Evolutionary conservation across 2,888 invertebrate genomes (phyloP), one percentile per base, ranked within the genome.

Genomic region (Lasioglossum marginatum): DNA sequence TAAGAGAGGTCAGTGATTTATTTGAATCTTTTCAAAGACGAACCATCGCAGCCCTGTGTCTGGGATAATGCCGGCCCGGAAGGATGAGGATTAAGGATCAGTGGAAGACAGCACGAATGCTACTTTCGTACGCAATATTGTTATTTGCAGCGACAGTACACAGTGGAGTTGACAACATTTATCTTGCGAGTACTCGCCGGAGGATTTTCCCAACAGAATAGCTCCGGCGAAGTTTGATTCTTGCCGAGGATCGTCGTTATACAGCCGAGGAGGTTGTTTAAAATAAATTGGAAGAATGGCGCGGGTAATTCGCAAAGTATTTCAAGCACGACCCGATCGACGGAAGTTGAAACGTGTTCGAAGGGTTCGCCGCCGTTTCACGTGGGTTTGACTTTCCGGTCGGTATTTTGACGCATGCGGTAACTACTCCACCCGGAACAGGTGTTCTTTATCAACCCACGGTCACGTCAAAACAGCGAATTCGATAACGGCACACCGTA

Each of bases 371-470:
- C 70, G 71, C 23, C 37, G 45, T 75, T 79, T 76, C 72, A n/a
- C 37, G 45, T 40, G 34, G 83, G 83, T 81, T 81, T 80, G 74
- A 83, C 79, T 83, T 88, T 89, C 82, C 90, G 88, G 90, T 90
- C 90, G 90, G 90, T 90, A 90, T 88, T 88, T 40, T 82, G 77
- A 82, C 71, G 84, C 90, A 79, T 82, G 86, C 63, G 90, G 90
- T 90, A 90, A 90, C 88, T 88, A 79, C 82, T 75, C 79, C 83
- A 23, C 70, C 40, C 74, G 43, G 80, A 75, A 85, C 83, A 84
- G 86, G 80, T 82, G 88, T 74, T 68, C 81, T 79, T 91, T 91
- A 91, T 91, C 91, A 91, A 89, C 91, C 83, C 88, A 87, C 88
- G 91, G 91, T 91, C 88, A 91, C 79, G 79, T 84, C 63, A 81